Evolutionary conservation across 2,113 vertebrate species (phyloP).

Genomic region (Pelodiscus sinensis): DNA sequence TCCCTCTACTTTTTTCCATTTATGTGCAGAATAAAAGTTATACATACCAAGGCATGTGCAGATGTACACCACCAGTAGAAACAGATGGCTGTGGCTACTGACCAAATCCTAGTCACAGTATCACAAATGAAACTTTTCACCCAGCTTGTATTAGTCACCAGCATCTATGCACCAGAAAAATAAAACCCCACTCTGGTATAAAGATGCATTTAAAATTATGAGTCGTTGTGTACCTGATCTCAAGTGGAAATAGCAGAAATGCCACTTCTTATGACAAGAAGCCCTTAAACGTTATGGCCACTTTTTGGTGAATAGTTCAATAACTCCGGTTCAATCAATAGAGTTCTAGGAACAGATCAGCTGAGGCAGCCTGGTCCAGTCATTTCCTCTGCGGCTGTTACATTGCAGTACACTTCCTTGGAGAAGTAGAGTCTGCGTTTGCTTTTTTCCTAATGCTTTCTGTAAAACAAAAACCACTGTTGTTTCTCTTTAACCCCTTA

Average conservation of each 20-base stretch:
- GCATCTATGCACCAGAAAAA: fast-evolving
- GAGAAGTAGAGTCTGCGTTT: conserved; percentile 77
- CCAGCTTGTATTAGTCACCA: background rate
- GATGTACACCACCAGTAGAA: too few relatives aligned
- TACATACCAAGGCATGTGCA: too few relatives aligned
- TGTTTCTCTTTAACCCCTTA: background rate
- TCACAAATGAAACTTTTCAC: background rate
- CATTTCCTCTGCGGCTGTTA: conserved; percentile 29
- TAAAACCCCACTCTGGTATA: background rate
- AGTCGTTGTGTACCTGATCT: background rate
- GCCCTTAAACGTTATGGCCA: conserved; percentile 24
- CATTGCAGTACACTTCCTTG: conserved; percentile 85
- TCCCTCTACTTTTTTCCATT: too few relatives aligned
- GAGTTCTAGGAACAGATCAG: background rate
- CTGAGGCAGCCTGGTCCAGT: fast-evolving
- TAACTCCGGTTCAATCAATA: background rate
- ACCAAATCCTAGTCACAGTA: background rate
- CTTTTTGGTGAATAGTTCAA: background rate
- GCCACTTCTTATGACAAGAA: background rate
- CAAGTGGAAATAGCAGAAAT: background rate
- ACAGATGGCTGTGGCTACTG: too few relatives aligned
- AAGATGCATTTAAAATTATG: background rate
- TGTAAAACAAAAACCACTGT: conserved; percentile 63
- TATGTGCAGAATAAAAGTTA: too few relatives aligned
- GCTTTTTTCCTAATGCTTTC: conserved; percentile 89